These are phyloP conservation scores for Halocaridina rubra DNA, from an alignment of 2,888 invertebrate genomes.

Conservation along the genomic window DNA sequence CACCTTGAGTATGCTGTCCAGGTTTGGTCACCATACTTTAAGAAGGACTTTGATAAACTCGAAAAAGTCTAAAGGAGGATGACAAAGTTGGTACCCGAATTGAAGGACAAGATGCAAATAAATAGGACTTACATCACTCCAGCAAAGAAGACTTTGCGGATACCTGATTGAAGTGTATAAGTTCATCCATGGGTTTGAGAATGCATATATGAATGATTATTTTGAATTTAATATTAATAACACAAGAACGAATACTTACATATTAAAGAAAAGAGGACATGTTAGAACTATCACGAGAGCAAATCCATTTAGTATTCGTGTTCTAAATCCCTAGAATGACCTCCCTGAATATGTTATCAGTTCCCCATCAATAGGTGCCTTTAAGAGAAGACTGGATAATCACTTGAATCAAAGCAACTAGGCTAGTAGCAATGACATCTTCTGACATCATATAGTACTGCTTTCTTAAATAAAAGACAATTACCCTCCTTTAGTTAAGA, in stretches of 20 bases:
- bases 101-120: too few relatives aligned
- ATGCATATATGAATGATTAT: too few relatives aligned
- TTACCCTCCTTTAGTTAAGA: too few relatives aligned
- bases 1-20: background rate
- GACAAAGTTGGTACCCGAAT: too few relatives aligned
- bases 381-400: background rate
- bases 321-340: background rate
- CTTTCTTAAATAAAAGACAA: background rate
- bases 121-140: too few relatives aligned
- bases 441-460: background rate
- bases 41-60: too few relatives aligned
- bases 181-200: too few relatives aligned
- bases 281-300: background rate
- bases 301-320: background rate
- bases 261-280: background rate
- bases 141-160: too few relatives aligned
- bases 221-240: background rate
- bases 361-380: background rate
- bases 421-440: background rate
- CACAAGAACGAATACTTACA: background rate
- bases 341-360: too few relatives aligned
- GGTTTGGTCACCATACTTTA: background rate
- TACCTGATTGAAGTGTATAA: too few relatives aligned
- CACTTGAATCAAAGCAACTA: background rate
- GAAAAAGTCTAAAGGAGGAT: too few relatives aligned